Evolutionary conservation across 2,113 vertebrate species (phyloP), one percentile per base, ranked within the genome.

Genomic region (Protobothrops flavoviridis): DNA sequence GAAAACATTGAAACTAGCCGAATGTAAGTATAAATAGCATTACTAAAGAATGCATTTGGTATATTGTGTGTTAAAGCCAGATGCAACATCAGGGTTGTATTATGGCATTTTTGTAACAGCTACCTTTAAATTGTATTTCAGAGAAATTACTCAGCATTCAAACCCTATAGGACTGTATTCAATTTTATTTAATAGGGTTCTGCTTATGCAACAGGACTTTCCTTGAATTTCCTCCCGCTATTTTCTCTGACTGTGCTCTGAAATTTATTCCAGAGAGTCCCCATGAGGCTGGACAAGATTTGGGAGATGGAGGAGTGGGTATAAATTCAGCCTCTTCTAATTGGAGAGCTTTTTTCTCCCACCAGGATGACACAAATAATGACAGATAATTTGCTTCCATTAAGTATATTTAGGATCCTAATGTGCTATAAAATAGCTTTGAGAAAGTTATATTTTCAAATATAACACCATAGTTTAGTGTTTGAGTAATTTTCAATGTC

Each of bases 1-100:
- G 98, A 99, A 97, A 97, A 97, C 97, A 97, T 98, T 96, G 98
- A 99, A 99, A 97, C 99, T 98, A 99, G 98, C 98, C 99, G 98
- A 99, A 99, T 99, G 99, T 99, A 98, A 99, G 99, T 99, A 94
- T 94, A 59, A 59, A 8, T 74, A 56, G 91, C 52, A 95, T 48
- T 87, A n/a, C 21, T 94, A 74, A 50, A 55, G 64, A 95, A 13
- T 93, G 57, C 87, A 33, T 95, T 95, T 92, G 86, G 23, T 85
- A 0, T 91, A 29, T 93, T 59, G 85, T 85, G 86, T 92, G 23
- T 92, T 93, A 87, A 24, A 95, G 89, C 81, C 10, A 90, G 29
- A 29, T 21, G 0, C 33, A 90, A n/a, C 5, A 29, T 93, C 93
- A 64, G 1, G 74, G 24, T 95, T 93, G 87, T 24, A 64, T 91